A percentile compares a stretch with the other conserved stretches of the same genome.
Evolutionary conservation across 2,888 invertebrate species (phyloP).

Genomic region (Polydrusus tereticollis): DNA sequence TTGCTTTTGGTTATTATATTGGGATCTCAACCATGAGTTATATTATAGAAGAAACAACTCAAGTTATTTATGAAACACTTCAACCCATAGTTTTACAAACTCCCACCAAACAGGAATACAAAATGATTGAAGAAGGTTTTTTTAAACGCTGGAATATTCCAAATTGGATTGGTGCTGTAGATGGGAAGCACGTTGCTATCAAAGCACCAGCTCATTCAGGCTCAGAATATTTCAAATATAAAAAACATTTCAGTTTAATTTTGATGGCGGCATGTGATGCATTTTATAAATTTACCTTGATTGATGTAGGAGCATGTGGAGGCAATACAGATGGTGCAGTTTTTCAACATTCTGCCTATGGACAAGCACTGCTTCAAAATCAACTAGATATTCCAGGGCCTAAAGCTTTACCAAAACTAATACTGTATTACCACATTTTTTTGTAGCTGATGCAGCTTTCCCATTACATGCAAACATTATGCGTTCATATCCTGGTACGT

Average conservation of each 20-base stretch:
- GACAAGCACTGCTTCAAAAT: conserved; percentile 20
- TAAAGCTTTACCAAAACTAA: conserved; percentile 39
- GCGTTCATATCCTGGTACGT: conserved; percentile 30
- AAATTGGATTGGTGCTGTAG: too few species aligned
- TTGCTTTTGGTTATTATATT: conserved; percentile 47
- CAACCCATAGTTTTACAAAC: background rate
- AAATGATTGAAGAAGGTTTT: background rate
- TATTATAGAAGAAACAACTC: conserved; percentile 52
- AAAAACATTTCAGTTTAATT: too few species aligned
- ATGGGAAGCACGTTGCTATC: conserved; percentile 5
- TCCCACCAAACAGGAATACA: background rate
- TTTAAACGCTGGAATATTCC: conserved; percentile 20
- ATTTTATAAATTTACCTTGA: conserved; percentile 54
- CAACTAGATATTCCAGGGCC: conserved; percentile 23
- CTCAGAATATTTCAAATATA: too few species aligned
- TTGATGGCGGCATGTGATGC: too few species aligned
- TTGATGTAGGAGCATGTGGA: conserved; percentile 58
- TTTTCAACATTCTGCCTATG: conserved; percentile 42
- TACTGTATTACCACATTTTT: conserved; percentile 35
- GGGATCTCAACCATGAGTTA: conserved; percentile 58
- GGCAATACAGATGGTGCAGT: conserved; percentile 56
- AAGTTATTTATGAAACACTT: conserved; percentile 52
- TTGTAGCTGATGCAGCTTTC: conserved; percentile 49
- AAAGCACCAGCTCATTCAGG: too few species aligned
- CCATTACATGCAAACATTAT: conserved; percentile 43